Evolutionary conservation across 2,888 invertebrate genomes (phyloP).

Genomic region (Aporophyla lueneburgensis): DNA sequence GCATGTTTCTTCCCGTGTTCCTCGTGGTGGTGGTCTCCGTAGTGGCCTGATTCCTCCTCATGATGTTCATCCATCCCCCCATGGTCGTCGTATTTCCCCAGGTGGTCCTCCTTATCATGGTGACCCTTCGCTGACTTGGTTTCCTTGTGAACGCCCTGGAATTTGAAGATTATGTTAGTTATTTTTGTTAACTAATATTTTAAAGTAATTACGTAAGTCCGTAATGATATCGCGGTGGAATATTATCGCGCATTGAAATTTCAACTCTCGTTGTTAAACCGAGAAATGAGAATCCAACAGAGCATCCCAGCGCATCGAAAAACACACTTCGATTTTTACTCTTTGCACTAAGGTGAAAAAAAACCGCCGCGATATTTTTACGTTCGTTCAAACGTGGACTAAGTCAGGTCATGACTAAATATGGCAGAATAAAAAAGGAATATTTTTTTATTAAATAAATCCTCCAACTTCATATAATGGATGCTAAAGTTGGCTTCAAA

Average conservation of each 20-base stretch:
- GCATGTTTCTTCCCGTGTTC: conserved; percentile 93
- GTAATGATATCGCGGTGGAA: too few relatives aligned
- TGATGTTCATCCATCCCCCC: conserved; percentile 92
- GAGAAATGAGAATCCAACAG: too few relatives aligned
- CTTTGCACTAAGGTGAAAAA: too few relatives aligned
- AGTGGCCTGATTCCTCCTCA: conserved; percentile 92
- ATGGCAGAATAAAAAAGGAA: not conserved
- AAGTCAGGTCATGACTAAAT: not conserved
- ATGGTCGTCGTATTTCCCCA: conserved; percentile 92
- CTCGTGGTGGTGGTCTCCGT: conserved; percentile 92
- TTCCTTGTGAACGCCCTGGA: conserved; percentile 90
- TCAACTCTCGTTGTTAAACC: too few relatives aligned
- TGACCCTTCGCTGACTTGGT: conserved; percentile 92
- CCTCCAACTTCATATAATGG: not conserved
- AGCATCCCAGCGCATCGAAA: too few relatives aligned
- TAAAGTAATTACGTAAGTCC: not conserved
- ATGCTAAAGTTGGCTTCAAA: not conserved
- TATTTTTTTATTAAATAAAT: not conserved
- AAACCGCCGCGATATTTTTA: too few relatives aligned
- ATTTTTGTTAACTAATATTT: not conserved
- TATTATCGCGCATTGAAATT: too few relatives aligned
- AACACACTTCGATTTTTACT: too few relatives aligned
- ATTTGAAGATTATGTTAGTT: conserved; percentile 15
- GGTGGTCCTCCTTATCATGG: conserved; percentile 92
- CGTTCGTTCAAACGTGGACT: too few relatives aligned